phyloP scores from a whole-genome alignment of 2,113 vertebrate genomes.

The Alouatta palliata region DNA sequence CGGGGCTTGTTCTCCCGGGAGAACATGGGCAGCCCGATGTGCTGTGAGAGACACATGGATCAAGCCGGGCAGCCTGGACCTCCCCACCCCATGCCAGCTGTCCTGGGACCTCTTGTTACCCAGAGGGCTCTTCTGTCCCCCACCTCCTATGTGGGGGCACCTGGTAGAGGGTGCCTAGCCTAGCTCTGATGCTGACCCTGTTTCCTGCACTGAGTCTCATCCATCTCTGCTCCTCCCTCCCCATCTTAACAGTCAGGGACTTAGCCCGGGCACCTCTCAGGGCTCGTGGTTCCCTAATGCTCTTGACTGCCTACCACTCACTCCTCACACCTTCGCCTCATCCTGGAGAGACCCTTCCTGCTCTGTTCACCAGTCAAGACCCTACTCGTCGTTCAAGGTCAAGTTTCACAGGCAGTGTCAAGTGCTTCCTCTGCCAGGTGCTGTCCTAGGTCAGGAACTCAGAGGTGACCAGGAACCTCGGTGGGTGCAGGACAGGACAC shows the following conservation, averaged over 20 bases:
- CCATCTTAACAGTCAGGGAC: background rate
- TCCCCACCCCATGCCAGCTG: background rate
- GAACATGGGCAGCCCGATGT: slow-evolving; percentile 96
- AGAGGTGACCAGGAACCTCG: background rate
- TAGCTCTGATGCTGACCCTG: background rate
- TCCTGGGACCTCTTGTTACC: background rate
- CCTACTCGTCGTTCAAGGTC: background rate
- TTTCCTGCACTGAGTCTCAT: background rate
- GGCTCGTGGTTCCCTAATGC: background rate
- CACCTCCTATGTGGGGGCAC: background rate
- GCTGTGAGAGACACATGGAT: slow-evolving; percentile 78
- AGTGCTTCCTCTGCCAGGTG: background rate
- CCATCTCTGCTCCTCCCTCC: background rate
- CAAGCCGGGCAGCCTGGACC: accelerated
- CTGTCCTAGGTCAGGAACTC: background rate
- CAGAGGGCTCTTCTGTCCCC: background rate
- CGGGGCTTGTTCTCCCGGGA: slow-evolving; percentile 85
- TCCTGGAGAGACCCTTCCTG: background rate
- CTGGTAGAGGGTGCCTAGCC: background rate
- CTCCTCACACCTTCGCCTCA: background rate
- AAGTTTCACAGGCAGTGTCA: background rate
- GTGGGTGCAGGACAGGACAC: background rate
- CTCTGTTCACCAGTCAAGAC: background rate
- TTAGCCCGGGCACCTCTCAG: background rate
- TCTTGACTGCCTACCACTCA: accelerated